phyloP scores from a whole-genome alignment of 1,140 invertebrate species.

The Stegodyphus mimosarum region DNA sequence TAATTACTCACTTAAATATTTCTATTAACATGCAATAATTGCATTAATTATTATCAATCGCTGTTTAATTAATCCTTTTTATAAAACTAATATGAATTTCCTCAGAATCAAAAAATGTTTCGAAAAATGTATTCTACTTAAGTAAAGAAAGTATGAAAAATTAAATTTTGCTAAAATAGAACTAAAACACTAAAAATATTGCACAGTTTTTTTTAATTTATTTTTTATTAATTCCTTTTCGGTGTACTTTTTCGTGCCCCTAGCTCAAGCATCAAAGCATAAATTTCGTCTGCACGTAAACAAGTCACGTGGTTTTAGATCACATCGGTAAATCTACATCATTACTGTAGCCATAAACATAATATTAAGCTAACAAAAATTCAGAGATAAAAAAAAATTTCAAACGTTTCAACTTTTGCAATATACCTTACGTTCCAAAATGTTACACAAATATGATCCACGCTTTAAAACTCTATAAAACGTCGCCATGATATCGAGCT shows the following conservation, averaged over 20 bases:
- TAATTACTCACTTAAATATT: no score
- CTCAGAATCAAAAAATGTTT: neutral
- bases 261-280: neutral
- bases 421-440: conserved; percentile 28
- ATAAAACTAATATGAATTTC: neutral
- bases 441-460: neutral
- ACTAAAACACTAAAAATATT: neutral
- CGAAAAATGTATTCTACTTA: neutral
- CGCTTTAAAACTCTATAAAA: conserved; percentile 7
- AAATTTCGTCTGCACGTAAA: conserved; percentile 1
- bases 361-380: neutral
- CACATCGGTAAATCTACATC: neutral
- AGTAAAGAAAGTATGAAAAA: neutral
- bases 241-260: neutral
- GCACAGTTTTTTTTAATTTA: neutral
- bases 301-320: neutral
- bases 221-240: neutral
- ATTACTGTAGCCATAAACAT: neutral
- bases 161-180: neutral
- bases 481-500: neutral
- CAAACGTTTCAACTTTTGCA: neutral
- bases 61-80: no score
- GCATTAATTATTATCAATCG: no score
- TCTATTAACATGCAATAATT: no score
- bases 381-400: neutral